Conservation (phyloP, 2,888 invertebrate species). For the Exocentrus adspersus region DNA sequence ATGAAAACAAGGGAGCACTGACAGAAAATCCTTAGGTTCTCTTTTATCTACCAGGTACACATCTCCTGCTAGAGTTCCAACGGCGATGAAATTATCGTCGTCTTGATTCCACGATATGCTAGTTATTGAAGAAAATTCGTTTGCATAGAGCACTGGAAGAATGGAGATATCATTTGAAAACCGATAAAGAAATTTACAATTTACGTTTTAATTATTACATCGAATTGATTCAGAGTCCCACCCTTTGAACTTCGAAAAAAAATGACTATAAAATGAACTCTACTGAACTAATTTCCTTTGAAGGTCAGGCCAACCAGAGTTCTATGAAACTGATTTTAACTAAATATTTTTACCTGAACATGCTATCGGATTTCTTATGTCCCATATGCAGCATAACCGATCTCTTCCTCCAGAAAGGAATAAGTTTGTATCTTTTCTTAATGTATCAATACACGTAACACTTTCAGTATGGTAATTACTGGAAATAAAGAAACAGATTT, state of each 20-base stretch:
- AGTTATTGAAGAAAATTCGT: conserved; percentile 61
- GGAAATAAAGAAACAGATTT: conserved; percentile 37
- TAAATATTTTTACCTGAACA: conserved; percentile 52
- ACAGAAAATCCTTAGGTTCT: conserved; percentile 58
- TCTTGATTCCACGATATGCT: conserved; percentile 62
- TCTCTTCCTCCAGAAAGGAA: conserved; percentile 67
- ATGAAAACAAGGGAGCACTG: conserved; percentile 56
- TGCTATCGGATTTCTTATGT: conserved; percentile 61
- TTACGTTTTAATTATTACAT: conserved; percentile 17
- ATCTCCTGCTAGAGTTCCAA: conserved; percentile 67
- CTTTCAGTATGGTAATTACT: conserved; percentile 57
- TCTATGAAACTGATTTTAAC: background rate
- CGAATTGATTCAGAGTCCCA: no score
- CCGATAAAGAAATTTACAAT: no score
- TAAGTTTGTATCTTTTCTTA: conserved; percentile 63
- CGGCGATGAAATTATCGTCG: conserved; percentile 62
- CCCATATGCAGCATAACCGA: conserved; percentile 65
- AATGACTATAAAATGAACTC: no score
- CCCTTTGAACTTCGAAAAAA: no score
- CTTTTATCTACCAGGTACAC: conserved; percentile 66
- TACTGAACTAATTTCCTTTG: no score
- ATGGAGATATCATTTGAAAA: no score
- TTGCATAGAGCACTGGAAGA: conserved; percentile 61
- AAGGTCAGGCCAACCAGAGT: background rate
- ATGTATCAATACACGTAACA: conserved; percentile 62